Conservation (phyloP, 2,888 invertebrate genomes). For the Agriopis aurantiaria region DNA sequence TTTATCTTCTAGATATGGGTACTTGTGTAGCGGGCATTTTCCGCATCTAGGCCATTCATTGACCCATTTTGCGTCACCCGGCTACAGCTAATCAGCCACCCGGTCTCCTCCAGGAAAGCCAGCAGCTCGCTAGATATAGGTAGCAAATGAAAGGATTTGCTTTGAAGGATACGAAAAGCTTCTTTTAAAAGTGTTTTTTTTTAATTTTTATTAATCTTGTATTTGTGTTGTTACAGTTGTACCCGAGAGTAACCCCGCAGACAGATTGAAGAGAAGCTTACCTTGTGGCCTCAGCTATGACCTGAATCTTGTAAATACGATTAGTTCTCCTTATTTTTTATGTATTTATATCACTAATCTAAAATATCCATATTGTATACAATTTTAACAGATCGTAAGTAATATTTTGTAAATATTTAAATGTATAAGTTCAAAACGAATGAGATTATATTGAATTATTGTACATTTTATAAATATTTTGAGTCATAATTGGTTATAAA, state of each 20-base stretch:
- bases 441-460: constrained; percentile 81
- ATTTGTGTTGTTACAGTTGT: constrained; percentile 82
- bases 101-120: no score
- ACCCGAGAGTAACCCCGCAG: constrained; percentile 88
- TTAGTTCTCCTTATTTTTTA: constrained; percentile 82
- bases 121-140: no score
- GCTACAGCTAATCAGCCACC: no score
- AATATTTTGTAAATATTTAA: constrained; percentile 86
- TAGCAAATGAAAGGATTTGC: no score
- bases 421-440: constrained; percentile 78
- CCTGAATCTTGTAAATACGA: constrained; percentile 81
- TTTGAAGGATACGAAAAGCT: no score
- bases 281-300: constrained; percentile 60
- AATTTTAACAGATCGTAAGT: constrained; percentile 78
- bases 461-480: constrained; percentile 85
- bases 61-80: no score
- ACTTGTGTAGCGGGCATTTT: no score
- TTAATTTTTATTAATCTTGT: no score
- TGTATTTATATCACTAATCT: constrained; percentile 84
- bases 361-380: constrained; percentile 82
- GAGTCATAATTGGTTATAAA: constrained; percentile 82
- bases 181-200: no score
- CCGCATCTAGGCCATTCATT: no score
- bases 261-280: constrained; percentile 68
- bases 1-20: no score